These are phyloP conservation scores for Mantis religiosa DNA, from an alignment of 2,888 invertebrate genomes.

Conservation along the genomic window DNA sequence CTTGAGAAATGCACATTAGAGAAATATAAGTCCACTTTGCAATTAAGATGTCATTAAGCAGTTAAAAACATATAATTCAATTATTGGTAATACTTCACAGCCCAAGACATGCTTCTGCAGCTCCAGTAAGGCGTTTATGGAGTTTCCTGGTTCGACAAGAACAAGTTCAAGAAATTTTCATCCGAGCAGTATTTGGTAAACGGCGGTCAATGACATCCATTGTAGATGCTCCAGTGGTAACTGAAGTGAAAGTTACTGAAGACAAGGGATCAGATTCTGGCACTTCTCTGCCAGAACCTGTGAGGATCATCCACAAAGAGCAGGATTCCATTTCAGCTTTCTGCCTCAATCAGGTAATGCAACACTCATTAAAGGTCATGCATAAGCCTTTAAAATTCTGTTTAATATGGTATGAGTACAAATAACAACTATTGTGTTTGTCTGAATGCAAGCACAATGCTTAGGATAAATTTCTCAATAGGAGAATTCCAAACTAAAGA, in stretches of 20 bases:
- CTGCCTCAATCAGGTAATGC: constrained; percentile 82
- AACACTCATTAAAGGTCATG: background rate
- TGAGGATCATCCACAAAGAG: constrained; percentile 96
- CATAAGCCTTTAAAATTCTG: too few species aligned
- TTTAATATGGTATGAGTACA: too few species aligned
- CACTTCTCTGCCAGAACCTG: constrained; percentile 63
- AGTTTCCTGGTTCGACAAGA: constrained; percentile 89
- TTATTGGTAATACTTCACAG: constrained; percentile 39
- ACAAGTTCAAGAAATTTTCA: constrained; percentile 88
- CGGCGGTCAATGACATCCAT: constrained; percentile 55
- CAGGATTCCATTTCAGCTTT: constrained; percentile 97
- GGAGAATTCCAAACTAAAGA: too few species aligned
- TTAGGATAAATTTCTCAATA: too few species aligned
- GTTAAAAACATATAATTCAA: too few species aligned
- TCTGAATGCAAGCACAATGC: too few species aligned
- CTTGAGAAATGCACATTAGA: too few species aligned
- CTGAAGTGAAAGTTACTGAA: constrained; percentile 25
- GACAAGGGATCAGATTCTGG: constrained; percentile 28
- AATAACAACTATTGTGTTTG: too few species aligned
- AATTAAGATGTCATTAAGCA: too few species aligned
- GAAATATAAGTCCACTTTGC: too few species aligned
- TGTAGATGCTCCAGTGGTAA: constrained; percentile 12
- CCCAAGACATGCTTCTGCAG: constrained; percentile 63
- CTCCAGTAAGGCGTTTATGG: constrained; percentile 83
- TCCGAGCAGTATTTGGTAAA: constrained; percentile 89